Base-by-base conservation (phyloP, 1,140 invertebrate genomes). In the Pygmarrhopalites habei region DNA sequence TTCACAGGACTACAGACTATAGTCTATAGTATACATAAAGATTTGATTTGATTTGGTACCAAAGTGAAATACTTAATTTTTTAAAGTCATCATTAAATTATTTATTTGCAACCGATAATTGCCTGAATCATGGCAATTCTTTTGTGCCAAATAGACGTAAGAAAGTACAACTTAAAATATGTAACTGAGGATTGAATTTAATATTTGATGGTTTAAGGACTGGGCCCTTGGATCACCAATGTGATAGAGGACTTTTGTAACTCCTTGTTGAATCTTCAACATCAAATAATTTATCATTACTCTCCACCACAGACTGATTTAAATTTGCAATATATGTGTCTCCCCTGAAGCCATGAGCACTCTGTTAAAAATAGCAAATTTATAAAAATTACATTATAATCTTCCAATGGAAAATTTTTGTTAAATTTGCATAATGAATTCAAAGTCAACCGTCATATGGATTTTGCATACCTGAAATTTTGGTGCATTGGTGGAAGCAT, bases 201-300 rank as follows among this genome's bases (percentile, higher is more conserved):
- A n/a, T n/a, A n/a, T n/a, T 35, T 35, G 32, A 35, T 15, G 32
- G 15, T 35, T 35, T 15, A 35, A 35, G 5, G 32, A 15, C 15
- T 7, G 32, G 32, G 5, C 15, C 15, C 15, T 7, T 15, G 5
- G 15, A 35, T 58, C 46, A 57, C 64, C 64, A 66, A 35, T 58
- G 29, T 25, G 47, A 55, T 19, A 62, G 32, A 15, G 64, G 64
- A 46, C 59, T 62, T 55, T 53, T 57, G 46, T 66, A 66, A 19
- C 47, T 62, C 55, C 43, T 49, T 0, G 64, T 66, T 1, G 64
- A 66, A 58, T 66, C 64, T 52, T 66, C 64, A 2, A 66, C 59
- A 57, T 66, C 64, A 23, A 44, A 58, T 1, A 66, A 39, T 35
- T 62, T 66, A 12, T 10, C 46, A 59, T 66, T 62, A 17, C 53